Evolutionary conservation across 2,113 vertebrate genomes (phyloP).

Genomic region (Heterotilapia buettikoferi): DNA sequence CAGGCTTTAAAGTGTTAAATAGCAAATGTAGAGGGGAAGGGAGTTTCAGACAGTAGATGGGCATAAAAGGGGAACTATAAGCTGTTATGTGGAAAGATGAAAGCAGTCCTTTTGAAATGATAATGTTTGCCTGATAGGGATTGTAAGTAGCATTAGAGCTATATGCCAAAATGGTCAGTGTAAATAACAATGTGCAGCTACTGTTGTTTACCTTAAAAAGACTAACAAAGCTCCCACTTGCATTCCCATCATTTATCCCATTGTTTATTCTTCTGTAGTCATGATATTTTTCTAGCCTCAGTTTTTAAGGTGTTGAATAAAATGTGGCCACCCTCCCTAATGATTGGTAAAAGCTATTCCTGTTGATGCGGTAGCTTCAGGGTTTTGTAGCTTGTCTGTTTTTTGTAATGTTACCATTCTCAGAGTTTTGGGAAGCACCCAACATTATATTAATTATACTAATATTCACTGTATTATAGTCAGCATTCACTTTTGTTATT

Average conservation of each 20-base stretch:
- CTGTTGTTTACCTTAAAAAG: not conserved
- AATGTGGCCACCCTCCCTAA: not conserved
- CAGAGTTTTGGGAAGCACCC: conserved; percentile 6
- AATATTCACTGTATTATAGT: not conserved
- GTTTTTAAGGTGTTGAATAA: not conserved
- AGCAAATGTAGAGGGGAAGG: not conserved
- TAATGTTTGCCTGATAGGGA: not conserved
- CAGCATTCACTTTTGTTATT: not conserved
- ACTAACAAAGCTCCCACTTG: conserved; percentile 15
- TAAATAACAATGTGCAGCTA: not conserved
- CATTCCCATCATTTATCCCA: conserved; percentile 8
- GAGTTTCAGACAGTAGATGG: not conserved
- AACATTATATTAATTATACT: not conserved
- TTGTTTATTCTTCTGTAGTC: conserved; percentile 2
- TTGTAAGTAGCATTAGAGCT: not conserved
- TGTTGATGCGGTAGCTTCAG: not conserved
- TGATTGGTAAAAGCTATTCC: not conserved
- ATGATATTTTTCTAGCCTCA: conserved; percentile 12
- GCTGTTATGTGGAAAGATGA: not conserved
- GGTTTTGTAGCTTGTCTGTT: not conserved
- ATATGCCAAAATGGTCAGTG: not conserved
- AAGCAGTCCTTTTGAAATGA: not conserved
- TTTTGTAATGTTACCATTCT: not conserved
- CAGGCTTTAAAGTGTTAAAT: not conserved
- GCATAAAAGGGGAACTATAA: not conserved